Percentiles rank a stretch among this genome's conserved stretches.
These are phyloP conservation scores for Piezodorus guildinii DNA, from an alignment of 1,140 invertebrate species.

Conservation along the genomic window DNA sequence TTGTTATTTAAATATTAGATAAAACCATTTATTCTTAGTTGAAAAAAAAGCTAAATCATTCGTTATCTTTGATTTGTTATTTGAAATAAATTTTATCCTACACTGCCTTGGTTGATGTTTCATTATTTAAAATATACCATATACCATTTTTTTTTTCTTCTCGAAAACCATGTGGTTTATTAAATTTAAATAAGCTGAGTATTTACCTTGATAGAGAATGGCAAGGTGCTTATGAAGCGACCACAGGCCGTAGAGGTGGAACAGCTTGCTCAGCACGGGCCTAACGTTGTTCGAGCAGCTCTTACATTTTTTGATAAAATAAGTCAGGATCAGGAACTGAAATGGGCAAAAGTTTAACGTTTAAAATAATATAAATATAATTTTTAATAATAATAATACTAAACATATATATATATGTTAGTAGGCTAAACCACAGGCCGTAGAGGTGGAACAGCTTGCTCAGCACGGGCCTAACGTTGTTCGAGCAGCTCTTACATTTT, in stretches of 20 bases:
- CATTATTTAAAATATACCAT: too few relatives aligned
- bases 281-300: conserved; percentile 32
- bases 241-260: conserved; percentile 52
- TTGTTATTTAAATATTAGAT: too few relatives aligned
- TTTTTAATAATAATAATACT: background rate
- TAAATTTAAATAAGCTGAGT: too few relatives aligned
- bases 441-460: conserved; percentile 54
- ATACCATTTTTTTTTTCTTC: too few relatives aligned
- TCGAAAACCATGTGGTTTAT: too few relatives aligned
- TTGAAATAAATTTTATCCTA: too few relatives aligned
- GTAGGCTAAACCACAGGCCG: conserved; percentile 49
- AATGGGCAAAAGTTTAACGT: conserved; percentile 26
- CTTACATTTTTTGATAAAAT: conserved; percentile 43
- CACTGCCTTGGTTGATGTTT: too few relatives aligned
- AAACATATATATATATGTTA: too few relatives aligned
- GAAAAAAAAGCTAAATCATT: too few relatives aligned
- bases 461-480: conserved; percentile 42
- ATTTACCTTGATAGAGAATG: conserved; percentile 35
- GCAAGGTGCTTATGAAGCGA: conserved; percentile 42
- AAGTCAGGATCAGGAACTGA: conserved; percentile 49
- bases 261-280: conserved; percentile 49
- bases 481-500: conserved; percentile 34
- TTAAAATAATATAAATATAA: background rate
- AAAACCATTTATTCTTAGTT: too few relatives aligned
- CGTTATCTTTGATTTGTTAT: too few relatives aligned